phyloP scores from a whole-genome alignment of 2,888 invertebrate genomes.

The Brachyptera risi region DNA sequence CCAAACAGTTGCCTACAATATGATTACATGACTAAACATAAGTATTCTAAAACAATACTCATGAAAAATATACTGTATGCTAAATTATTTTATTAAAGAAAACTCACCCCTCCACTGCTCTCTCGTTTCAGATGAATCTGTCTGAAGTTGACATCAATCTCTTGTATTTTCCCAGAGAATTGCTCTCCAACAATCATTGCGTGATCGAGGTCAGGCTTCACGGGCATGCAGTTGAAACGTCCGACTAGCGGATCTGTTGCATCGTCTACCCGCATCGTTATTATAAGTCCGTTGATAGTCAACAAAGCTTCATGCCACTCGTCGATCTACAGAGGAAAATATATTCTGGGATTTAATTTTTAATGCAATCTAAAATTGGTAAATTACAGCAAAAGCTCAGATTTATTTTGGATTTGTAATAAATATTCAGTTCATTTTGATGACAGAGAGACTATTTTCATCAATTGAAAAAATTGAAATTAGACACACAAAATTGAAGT shows the following conservation, averaged over 20 bases:
- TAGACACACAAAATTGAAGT: no score
- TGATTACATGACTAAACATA: no score
- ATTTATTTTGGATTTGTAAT: no score
- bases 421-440: no score
- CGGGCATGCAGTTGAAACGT: slow-evolving; percentile 47
- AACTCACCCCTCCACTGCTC: slow-evolving; percentile 32
- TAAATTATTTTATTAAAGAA: no score
- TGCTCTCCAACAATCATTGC: slow-evolving; percentile 47
- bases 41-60: no score
- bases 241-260: slow-evolving; percentile 39
- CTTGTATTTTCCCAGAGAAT: slow-evolving; percentile 50
- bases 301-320: slow-evolving; percentile 48
- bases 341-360: not conserved
- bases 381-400: no score
- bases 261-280: slow-evolving; percentile 47
- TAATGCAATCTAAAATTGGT: no score
- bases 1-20: no score
- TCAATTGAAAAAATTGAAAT: no score
- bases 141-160: slow-evolving; percentile 49
- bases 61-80: no score
- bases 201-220: slow-evolving; percentile 44
- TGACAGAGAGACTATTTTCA: no score
- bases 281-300: slow-evolving; percentile 46
- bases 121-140: slow-evolving; percentile 43
- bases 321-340: slow-evolving; percentile 41